These are phyloP conservation scores for Samia ricini DNA, from an alignment of 1,140 invertebrate genomes.

Conservation along the genomic window DNA sequence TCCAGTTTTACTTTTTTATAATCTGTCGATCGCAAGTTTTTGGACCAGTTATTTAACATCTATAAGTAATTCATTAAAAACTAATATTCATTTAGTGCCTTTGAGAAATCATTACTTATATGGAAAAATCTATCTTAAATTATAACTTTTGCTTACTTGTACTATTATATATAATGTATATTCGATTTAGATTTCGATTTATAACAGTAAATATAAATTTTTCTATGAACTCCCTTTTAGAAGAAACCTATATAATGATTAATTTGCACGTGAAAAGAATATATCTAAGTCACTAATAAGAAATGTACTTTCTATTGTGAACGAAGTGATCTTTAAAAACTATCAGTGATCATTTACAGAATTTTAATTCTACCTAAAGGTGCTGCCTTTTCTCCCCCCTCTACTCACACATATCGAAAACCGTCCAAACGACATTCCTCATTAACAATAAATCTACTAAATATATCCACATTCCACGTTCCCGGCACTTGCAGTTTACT, in stretches of 20 bases:
- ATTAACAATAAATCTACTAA: conserved; percentile 9
- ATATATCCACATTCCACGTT: conserved; percentile 60
- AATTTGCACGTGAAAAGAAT: too few species aligned
- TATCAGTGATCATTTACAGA: not conserved
- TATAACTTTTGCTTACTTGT: not conserved
- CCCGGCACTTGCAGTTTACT: conserved; percentile 57
- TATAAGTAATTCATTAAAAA: not conserved
- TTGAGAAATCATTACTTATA: not conserved
- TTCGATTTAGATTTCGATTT: not conserved
- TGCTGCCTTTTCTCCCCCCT: not conserved
- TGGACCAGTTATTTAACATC: not conserved
- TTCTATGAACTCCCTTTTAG: not conserved
- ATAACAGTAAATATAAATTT: not conserved
- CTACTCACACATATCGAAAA: not conserved
- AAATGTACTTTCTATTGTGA: not conserved
- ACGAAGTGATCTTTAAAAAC: not conserved
- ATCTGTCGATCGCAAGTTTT: too few species aligned
- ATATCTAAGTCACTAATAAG: not conserved
- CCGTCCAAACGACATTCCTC: not conserved
- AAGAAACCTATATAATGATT: too few species aligned
- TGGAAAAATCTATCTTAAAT: not conserved
- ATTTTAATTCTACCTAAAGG: not conserved
- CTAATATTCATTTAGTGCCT: not conserved
- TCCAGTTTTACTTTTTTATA: too few species aligned
- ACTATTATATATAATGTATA: not conserved